phyloP scores from a whole-genome alignment of 2,888 invertebrate species.

The Ochropacha duplaris region DNA sequence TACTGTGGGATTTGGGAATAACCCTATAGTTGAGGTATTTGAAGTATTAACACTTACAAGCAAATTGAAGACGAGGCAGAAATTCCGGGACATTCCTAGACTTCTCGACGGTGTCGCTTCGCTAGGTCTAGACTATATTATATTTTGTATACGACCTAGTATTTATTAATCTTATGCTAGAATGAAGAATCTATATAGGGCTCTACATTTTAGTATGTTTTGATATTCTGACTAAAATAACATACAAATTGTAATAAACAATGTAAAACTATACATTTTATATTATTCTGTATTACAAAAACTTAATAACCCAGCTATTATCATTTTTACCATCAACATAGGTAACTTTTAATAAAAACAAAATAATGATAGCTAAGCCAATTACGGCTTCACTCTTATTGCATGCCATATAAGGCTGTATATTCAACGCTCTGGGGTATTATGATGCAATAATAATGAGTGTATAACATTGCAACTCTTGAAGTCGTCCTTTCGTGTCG shows the following conservation, averaged over 20 bases:
- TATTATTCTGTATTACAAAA: too few species aligned
- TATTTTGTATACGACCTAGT: background rate
- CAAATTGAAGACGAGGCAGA: background rate
- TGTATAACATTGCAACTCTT: constrained; percentile 19
- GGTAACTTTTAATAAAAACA: background rate
- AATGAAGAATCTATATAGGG: background rate
- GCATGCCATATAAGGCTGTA: background rate
- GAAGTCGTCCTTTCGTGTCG: constrained; percentile 28
- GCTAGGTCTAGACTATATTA: background rate
- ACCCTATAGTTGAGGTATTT: background rate
- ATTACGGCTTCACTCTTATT: background rate
- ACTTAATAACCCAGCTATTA: background rate
- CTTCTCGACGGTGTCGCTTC: background rate
- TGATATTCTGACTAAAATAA: too few species aligned
- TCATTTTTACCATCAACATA: background rate
- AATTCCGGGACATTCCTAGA: background rate
- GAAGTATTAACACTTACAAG: background rate
- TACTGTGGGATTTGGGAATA: background rate
- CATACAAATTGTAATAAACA: too few species aligned
- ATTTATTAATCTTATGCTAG: background rate
- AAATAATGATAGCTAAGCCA: background rate
- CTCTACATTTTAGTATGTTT: background rate
- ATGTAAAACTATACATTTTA: too few species aligned
- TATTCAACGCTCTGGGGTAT: background rate
- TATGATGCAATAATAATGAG: background rate